Evolutionary conservation across 2,797 vertebrate species (phyloP), one percentile per base, ranked within the genome.

Genomic region (Peromyscus eremicus): DNA sequence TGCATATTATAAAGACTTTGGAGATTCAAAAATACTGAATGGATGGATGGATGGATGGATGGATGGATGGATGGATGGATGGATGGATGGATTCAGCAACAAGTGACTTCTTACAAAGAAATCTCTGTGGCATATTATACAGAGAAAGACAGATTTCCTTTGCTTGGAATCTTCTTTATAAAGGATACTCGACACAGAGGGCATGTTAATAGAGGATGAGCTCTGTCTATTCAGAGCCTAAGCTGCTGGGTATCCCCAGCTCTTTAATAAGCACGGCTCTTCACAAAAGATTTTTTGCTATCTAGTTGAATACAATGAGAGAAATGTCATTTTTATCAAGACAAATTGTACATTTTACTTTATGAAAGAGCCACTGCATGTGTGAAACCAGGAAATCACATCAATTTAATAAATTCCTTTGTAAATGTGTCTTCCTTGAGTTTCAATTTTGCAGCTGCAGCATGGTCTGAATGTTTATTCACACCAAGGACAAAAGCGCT

Each of bases 371-470:
- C 66, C 62, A 82, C n/a, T 86, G 87, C 91, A 71, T 92, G 32
- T 97, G 60, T 89, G 76, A 94, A 94, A 95, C 79, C 64, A 92
- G 91, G 66, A 97, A 97, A 95, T 94, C 94, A 66, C 80, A 68
- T 93, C 92, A 68, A 76, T 95, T 97, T 97, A 94, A 97, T 98
- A 95, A 95, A 93, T 88, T 92, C 96, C 64, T 93, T 95, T 97
- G 92, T 96, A 95, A 96, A 91, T 62, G 73, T 83, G 52, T 94
- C 86, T 97, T 96, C 83, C 91, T 95, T 84, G 94, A 66, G 88
- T 93, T 97, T 95, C 57, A 81, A 96, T 94, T 98, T 97, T 95
- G 97, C 97, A 98, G 97, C 97, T 97, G 96, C 97, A 93, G 91
- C 68, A 84, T 96, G 95, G 92, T 95, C 92, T 94, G 89, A 92